Evolutionary conservation across 2,888 invertebrate genomes (phyloP).

Genomic region (Lycocerus yunnanus): DNA sequence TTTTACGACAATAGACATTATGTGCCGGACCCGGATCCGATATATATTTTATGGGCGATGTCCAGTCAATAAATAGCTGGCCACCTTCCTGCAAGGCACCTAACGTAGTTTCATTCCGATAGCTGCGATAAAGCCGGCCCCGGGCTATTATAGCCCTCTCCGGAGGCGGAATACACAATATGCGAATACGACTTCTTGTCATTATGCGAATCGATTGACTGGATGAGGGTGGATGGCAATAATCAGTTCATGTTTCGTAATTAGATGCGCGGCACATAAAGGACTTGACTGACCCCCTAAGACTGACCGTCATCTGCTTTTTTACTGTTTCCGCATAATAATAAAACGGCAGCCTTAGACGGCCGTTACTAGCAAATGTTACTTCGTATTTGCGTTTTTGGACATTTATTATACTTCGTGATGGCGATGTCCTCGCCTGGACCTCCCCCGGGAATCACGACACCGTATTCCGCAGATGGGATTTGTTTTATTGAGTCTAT

Average conservation of each 20-base stretch:
- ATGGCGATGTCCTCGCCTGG: constrained; percentile 47
- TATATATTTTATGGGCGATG: constrained; percentile 58
- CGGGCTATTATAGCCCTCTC: constrained; percentile 43
- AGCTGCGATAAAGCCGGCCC: constrained; percentile 45
- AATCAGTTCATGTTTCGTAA: constrained; percentile 51
- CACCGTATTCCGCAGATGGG: constrained; percentile 48
- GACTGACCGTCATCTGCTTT: constrained; percentile 64
- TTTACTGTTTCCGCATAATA: constrained; percentile 66
- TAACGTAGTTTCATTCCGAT: constrained; percentile 34
- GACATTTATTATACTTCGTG: constrained; percentile 55
- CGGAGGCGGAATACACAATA: constrained; percentile 54
- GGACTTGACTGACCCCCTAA: constrained; percentile 43
- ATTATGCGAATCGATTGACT: constrained; percentile 33
- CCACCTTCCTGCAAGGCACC: constrained; percentile 47
- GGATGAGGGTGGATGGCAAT: constrained; percentile 44
- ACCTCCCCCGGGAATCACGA: constrained; percentile 33
- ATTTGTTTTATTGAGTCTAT: constrained; percentile 56
- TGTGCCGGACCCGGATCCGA: constrained; percentile 50
- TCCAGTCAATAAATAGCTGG: constrained; percentile 58
- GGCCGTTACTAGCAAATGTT: constrained; percentile 57
- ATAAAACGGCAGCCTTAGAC: constrained; percentile 61
- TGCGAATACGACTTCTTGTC: constrained; percentile 38
- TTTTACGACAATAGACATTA: constrained; percentile 52
- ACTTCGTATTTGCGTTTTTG: constrained; percentile 56
- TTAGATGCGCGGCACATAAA: constrained; percentile 56